A percentile compares a stretch with the other conserved stretches of the same genome.
Conservation (phyloP, 1,140 invertebrate genomes). For the Cyphomyrmex costatus region DNA sequence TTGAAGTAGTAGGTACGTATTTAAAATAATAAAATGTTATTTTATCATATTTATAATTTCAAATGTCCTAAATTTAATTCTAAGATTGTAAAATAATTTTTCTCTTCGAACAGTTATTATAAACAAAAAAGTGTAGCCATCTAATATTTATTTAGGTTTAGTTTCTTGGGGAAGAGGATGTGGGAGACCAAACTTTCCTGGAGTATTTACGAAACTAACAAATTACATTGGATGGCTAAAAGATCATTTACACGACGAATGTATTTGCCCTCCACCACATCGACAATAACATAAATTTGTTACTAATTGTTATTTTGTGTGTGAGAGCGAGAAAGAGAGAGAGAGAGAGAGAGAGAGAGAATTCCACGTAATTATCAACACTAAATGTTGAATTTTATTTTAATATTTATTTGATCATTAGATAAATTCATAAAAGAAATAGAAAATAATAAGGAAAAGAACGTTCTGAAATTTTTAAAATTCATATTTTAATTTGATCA, state of each 20-base stretch:
- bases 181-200: slow-evolving; percentile 91
- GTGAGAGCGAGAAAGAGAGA: no score
- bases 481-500: neutral
- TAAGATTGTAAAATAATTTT: neutral
- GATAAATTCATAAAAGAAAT: neutral
- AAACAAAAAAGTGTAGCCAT: neutral
- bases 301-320: neutral
- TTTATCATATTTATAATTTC: neutral
- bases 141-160: slow-evolving; percentile 85
- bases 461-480: neutral
- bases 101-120: neutral
- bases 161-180: slow-evolving; percentile 94
- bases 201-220: slow-evolving; percentile 91
- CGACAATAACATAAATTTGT: slow-evolving; percentile 49
- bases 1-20: slow-evolving; percentile 87
- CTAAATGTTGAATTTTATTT: neutral
- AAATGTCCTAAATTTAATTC: neutral
- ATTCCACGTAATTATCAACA: neutral
- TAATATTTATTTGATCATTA: slow-evolving; percentile 35
- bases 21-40: neutral
- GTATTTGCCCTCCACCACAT: slow-evolving; percentile 85
- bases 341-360: no score
- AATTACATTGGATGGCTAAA: slow-evolving; percentile 91
- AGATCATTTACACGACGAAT: slow-evolving; percentile 86
- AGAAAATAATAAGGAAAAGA: neutral